Evolutionary conservation across 2,797 vertebrate genomes (phyloP).

Genomic region (Morus bassanus): DNA sequence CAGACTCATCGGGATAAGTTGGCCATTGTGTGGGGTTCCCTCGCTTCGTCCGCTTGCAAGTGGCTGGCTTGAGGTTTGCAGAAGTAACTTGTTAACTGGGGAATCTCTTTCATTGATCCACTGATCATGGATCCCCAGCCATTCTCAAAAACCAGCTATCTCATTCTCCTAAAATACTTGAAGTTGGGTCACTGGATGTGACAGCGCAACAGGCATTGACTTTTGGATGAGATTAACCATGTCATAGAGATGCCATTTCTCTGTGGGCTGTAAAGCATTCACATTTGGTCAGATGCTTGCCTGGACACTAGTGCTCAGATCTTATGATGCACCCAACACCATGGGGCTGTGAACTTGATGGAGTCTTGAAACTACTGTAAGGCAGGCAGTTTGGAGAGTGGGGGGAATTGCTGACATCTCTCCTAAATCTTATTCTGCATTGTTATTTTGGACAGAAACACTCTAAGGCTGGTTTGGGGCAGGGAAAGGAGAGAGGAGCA

Average conservation of each 20-base stretch:
- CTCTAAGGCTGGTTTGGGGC: neutral
- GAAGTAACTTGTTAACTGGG: neutral
- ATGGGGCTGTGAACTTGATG: neutral
- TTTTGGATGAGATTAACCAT: neutral
- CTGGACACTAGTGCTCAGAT: neutral
- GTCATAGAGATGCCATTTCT: neutral
- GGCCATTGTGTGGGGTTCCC: neutral
- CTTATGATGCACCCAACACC: neutral
- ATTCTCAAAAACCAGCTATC: neutral
- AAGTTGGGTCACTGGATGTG: neutral
- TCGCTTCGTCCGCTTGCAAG: neutral
- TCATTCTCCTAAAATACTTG: neutral
- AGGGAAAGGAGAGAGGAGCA: neutral
- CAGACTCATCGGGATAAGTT: neutral
- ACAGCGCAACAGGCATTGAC: neutral
- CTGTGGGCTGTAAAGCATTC: neutral
- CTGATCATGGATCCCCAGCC: neutral
- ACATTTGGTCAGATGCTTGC: neutral
- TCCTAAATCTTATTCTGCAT: neutral
- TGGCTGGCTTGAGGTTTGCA: neutral
- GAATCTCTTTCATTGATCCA: neutral
- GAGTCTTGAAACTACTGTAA: neutral
- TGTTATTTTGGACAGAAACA: neutral
- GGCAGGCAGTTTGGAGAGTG: neutral
- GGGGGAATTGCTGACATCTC: neutral